Base-by-base conservation (phyloP, 2,888 invertebrate genomes). In the Pyrochroa serraticornis region DNA sequence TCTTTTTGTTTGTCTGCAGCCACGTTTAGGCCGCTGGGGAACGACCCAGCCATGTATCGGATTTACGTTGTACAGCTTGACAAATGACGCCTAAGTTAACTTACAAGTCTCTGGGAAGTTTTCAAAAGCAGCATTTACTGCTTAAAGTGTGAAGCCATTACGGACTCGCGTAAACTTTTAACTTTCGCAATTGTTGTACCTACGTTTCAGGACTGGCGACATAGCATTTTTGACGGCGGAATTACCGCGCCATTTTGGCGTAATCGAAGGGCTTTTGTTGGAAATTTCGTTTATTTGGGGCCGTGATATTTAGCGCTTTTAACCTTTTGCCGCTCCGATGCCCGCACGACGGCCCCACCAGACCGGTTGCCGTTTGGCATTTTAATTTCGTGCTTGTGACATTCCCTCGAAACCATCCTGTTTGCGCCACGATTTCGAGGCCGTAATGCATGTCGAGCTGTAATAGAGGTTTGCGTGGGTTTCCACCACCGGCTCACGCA, bases 41-140 rank as follows among this genome's bases (percentile, higher is more conserved):
- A 60, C 62, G 62, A 51, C 65, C 64, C 37, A 66, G 71, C 69
- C 69, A 72, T 75, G 74, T 75, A 75, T 75, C 72, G 74, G 75
- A 76, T 76, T 76, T 76, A 76, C 75, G 71, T 71, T 72, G 71
- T 73, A 72, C 72, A 71, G 71, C 69, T 73, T 76, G 77, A 77
- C 75, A 77, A 77, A 77, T 75, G 75, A 75, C 71, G 70, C 69
- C 64, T 63, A 71, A 72, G 71, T 71, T 71, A 70, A 71, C 70
- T 70, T 65, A 56, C 56, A 56, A 48, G 49, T 49, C 47, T 48
- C 43, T 61, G 48, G 65, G 66, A 71, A 66, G 68, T 71, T 69
- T 64, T 58, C 60, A 67, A 60, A 63, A 64, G 43, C 42, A 32
- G 63, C 68, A 66, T 70, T 70, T 68, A 68, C 68, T 63, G 64